These are phyloP conservation scores for Conomelus anceps DNA, from an alignment of 2,888 invertebrate genomes.

Conservation along the genomic window DNA sequence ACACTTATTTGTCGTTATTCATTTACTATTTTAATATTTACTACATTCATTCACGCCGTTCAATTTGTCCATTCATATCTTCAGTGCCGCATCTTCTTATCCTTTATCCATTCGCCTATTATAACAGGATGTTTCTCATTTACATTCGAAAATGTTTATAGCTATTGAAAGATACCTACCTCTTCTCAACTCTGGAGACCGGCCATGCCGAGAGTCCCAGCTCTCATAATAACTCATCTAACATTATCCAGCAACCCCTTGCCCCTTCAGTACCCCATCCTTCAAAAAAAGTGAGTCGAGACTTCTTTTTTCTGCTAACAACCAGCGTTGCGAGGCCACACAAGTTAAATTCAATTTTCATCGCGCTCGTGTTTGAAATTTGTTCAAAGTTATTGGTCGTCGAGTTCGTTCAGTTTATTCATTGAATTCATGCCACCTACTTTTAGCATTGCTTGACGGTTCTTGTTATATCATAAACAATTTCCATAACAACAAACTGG, in stretches of 20 bases:
- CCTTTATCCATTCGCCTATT: background rate
- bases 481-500: too few relatives aligned
- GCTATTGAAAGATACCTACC: background rate
- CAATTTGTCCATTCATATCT: background rate
- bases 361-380: background rate
- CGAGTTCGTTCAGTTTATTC: background rate
- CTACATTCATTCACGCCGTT: background rate
- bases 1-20: background rate
- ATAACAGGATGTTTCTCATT: background rate
- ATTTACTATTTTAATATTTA: background rate
- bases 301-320: background rate
- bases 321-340: background rate
- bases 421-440: background rate
- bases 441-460: background rate
- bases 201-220: background rate
- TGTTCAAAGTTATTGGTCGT: background rate
- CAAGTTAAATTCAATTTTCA: background rate
- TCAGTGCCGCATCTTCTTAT: background rate
- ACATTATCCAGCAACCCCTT: background rate
- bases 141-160: background rate
- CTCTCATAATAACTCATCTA: background rate
- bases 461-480: background rate
- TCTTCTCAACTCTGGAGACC: background rate
- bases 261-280: background rate
- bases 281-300: background rate